phyloP scores from a whole-genome alignment of 2,797 vertebrate genomes.

The Simalia tracyae region DNA sequence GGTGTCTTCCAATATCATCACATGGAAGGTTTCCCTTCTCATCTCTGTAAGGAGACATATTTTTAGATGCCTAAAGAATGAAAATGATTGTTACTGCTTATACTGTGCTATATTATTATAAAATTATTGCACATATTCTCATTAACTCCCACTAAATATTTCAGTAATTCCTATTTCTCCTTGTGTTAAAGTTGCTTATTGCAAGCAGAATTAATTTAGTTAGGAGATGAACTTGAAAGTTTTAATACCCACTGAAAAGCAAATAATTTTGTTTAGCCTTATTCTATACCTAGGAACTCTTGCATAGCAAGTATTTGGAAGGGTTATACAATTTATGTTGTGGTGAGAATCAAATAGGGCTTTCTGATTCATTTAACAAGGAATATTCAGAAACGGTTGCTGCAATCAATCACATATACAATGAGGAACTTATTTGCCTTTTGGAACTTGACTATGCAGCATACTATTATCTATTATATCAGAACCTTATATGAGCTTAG shows the following conservation, averaged over 20 bases:
- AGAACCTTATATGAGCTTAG: too few relatives aligned
- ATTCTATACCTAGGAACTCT: background rate
- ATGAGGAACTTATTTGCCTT: background rate
- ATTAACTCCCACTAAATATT: constrained; percentile 11
- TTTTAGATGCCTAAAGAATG: background rate
- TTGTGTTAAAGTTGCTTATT: background rate
- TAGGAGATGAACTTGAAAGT: background rate
- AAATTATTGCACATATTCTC: background rate
- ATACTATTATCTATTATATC: background rate
- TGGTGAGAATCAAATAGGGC: background rate
- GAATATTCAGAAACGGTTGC: background rate
- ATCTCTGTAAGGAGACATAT: constrained; percentile 77
- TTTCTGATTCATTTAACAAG: background rate
- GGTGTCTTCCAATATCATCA: constrained; percentile 86
- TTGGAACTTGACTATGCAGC: background rate
- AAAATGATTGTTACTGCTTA: background rate
- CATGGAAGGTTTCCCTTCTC: constrained; percentile 87
- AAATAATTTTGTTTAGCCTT: background rate
- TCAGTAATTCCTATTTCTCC: background rate
- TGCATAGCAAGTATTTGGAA: background rate
- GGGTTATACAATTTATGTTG: background rate
- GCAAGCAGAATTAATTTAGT: background rate
- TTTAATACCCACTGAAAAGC: background rate
- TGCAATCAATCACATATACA: background rate
- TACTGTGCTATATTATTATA: background rate